phyloP scores from a whole-genome alignment of 2,888 invertebrate genomes.

The Chloromyia formosa region DNA sequence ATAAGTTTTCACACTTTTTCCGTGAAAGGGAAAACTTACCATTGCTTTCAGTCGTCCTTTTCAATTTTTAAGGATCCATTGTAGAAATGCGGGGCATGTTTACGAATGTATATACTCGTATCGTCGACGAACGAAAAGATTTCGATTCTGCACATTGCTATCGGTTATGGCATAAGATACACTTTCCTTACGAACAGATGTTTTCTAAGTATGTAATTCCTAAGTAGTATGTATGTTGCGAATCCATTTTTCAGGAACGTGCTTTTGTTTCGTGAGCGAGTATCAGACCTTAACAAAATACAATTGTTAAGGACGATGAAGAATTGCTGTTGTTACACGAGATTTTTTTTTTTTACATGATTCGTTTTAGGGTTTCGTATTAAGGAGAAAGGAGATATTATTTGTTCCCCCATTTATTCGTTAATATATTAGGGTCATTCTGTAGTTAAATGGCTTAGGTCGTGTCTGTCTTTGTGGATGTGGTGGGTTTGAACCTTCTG shows the following conservation, averaged over 20 bases:
- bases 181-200: not conserved
- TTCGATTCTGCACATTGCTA: not conserved
- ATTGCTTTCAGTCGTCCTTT: conserved; percentile 1
- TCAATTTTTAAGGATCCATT: conserved; percentile 28
- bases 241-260: not conserved
- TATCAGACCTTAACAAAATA: not conserved
- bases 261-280: not conserved
- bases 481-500: too few species aligned
- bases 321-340: not conserved
- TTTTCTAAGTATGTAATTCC: not conserved
- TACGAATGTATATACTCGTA: not conserved
- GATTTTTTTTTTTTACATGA: too few species aligned
- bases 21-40: conserved; percentile 11
- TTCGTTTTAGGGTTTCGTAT: too few species aligned
- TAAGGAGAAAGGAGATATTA: too few species aligned
- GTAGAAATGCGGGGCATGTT: not conserved
- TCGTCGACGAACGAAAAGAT: not conserved
- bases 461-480: too few species aligned
- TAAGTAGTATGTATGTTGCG: not conserved
- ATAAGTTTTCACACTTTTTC: conserved; percentile 18
- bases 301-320: not conserved
- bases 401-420: too few species aligned
- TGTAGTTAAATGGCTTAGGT: too few species aligned
- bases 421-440: too few species aligned
- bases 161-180: not conserved